Evolutionary conservation across 2,888 invertebrate genomes (phyloP).

Genomic region (Cryptus armator): DNA sequence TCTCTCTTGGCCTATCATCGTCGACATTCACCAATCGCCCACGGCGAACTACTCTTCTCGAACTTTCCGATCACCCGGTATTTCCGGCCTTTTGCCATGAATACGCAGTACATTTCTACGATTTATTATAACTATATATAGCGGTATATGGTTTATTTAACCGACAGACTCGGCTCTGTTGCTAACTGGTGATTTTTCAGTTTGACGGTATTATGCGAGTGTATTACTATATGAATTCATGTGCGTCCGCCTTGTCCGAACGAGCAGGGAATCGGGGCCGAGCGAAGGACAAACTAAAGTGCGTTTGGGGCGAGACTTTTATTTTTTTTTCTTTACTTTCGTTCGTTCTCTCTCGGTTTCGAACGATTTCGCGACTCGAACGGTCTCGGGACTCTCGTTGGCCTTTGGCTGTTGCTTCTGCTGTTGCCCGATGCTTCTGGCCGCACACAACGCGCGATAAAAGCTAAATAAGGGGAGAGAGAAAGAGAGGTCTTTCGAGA

Average conservation of each 20-base stretch:
- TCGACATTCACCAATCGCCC: neutral
- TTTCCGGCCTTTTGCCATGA: constrained; percentile 75
- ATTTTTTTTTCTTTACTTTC: neutral
- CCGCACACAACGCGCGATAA: constrained; percentile 67
- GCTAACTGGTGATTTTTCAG: constrained; percentile 67
- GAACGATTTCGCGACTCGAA: constrained; percentile 63
- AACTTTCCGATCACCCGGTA: constrained; percentile 80
- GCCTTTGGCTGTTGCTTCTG: constrained; percentile 63
- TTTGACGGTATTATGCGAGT: constrained; percentile 16
- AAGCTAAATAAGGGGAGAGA: constrained; percentile 72
- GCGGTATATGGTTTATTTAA: constrained; percentile 22
- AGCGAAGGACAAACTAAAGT: constrained; percentile 79
- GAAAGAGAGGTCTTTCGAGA: constrained; percentile 52
- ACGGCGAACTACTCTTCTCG: constrained; percentile 34
- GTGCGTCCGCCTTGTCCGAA: constrained; percentile 43
- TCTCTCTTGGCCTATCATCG: constrained; percentile 45
- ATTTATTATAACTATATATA: constrained; percentile 8
- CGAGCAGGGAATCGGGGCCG: constrained; percentile 74
- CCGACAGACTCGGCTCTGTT: constrained; percentile 50
- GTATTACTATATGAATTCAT: constrained; percentile 20
- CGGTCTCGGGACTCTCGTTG: constrained; percentile 47
- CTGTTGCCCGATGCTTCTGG: constrained; percentile 60
- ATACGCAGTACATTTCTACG: neutral
- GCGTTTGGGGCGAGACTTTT: constrained; percentile 66
- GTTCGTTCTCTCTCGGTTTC: constrained; percentile 12